Conservation (phyloP, 2,888 invertebrate species). For the Sarcophaga caerulescens region DNA sequence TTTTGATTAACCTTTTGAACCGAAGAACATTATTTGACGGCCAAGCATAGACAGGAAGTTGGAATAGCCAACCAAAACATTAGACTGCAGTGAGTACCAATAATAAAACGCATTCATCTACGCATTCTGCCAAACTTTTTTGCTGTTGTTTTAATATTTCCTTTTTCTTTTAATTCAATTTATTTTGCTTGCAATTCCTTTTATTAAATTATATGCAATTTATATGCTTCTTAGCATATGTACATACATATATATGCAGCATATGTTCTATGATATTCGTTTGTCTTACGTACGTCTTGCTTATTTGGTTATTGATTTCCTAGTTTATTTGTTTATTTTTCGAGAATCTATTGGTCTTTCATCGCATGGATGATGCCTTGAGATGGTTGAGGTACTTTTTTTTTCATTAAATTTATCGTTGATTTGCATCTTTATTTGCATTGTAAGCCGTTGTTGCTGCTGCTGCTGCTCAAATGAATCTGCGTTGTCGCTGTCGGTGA, state of each 20-base stretch:
- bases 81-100: slow-evolving; percentile 7
- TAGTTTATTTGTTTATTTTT: slow-evolving; percentile 44
- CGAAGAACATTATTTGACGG: background rate
- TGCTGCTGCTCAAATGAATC: slow-evolving; percentile 29
- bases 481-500: slow-evolving; percentile 27
- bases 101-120: slow-evolving; percentile 46
- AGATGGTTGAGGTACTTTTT: background rate
- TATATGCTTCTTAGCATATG: slow-evolving; percentile 47
- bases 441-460: background rate
- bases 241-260: slow-evolving; percentile 25
- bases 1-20: slow-evolving; percentile 52
- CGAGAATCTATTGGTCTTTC: slow-evolving; percentile 16
- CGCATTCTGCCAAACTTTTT: background rate
- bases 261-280: background rate
- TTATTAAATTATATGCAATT: slow-evolving; percentile 63
- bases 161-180: slow-evolving; percentile 28
- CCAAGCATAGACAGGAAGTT: background rate
- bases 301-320: slow-evolving; percentile 58
- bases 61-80: background rate
- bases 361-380: slow-evolving; percentile 33
- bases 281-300: background rate
- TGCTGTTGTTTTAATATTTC: background rate
- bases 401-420: slow-evolving; percentile 53
- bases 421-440: slow-evolving; percentile 62
- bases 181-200: slow-evolving; percentile 37